These are phyloP conservation scores for Takifugu bimaculatus DNA, from an alignment of 2,113 vertebrate genomes.

Conservation along the genomic window DNA sequence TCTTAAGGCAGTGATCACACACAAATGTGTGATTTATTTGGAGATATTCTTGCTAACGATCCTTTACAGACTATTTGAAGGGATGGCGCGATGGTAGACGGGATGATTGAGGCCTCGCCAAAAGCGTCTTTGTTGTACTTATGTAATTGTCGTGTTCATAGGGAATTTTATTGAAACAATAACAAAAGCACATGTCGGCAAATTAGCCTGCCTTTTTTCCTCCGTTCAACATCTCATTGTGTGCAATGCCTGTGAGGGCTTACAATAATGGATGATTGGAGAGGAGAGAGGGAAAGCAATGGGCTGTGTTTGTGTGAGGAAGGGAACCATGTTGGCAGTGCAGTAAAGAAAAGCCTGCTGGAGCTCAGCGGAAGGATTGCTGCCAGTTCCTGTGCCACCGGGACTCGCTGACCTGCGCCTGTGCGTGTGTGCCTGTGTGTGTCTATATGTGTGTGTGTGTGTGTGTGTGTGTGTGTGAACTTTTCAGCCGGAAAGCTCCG, in stretches of 20 bases:
- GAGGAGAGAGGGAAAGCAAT: slow-evolving; percentile 51
- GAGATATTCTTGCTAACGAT: slow-evolving; percentile 45
- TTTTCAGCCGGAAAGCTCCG: slow-evolving; percentile 33
- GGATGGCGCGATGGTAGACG: slow-evolving; percentile 38
- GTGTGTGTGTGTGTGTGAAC: slow-evolving; percentile 33
- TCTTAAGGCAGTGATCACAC: slow-evolving; percentile 28
- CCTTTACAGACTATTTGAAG: slow-evolving; percentile 48
- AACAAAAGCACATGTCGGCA: slow-evolving; percentile 68
- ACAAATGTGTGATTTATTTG: slow-evolving; percentile 37
- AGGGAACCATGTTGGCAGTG: slow-evolving; percentile 58
- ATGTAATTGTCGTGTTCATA: slow-evolving; percentile 65
- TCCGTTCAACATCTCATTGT: slow-evolving; percentile 63
- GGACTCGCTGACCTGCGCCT: slow-evolving; percentile 61
- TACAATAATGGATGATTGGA: slow-evolving; percentile 66
- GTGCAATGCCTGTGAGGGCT: slow-evolving; percentile 64
- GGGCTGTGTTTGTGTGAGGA: slow-evolving; percentile 34
- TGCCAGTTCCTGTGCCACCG: slow-evolving; percentile 67
- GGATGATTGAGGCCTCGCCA: slow-evolving; percentile 47
- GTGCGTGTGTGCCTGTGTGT: slow-evolving; percentile 41
- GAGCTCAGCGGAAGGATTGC: slow-evolving; percentile 59
- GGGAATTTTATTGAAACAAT: slow-evolving; percentile 68
- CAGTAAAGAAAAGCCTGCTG: slow-evolving; percentile 70
- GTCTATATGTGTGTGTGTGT: slow-evolving; percentile 40
- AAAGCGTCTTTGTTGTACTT: slow-evolving; percentile 63
- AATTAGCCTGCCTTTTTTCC: slow-evolving; percentile 68